phyloP scores from a whole-genome alignment of 2,113 vertebrate genomes.

The Chaenocephalus aceratus region DNA sequence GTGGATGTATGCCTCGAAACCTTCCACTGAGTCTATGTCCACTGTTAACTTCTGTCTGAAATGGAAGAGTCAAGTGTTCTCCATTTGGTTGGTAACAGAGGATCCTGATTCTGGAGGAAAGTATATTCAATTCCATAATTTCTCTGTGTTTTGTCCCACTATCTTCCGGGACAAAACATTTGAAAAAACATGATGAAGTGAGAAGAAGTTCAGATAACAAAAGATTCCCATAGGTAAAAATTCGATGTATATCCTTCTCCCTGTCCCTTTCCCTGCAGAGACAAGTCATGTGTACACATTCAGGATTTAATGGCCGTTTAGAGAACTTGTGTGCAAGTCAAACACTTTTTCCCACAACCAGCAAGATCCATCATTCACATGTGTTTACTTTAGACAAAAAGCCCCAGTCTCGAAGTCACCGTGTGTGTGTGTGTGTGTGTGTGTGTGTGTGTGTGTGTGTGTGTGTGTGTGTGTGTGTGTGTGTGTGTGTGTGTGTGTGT shows the following conservation, averaged over 20 bases:
- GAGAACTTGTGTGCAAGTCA: slow-evolving; percentile 86
- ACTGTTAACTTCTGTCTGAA: slow-evolving; percentile 11
- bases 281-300: slow-evolving; percentile 66
- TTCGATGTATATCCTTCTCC: slow-evolving; percentile 24
- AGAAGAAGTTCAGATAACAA: slow-evolving; percentile 42
- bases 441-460: slow-evolving; percentile 18
- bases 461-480: slow-evolving; percentile 19
- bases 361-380: slow-evolving; percentile 83
- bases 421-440: slow-evolving; percentile 20
- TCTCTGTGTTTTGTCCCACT: background rate
- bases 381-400: slow-evolving; percentile 84
- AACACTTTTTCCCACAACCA: slow-evolving; percentile 85
- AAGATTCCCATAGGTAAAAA: slow-evolving; percentile 60
- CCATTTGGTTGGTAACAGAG: slow-evolving; percentile 12
- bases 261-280: slow-evolving; percentile 42
- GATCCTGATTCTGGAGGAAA: slow-evolving; percentile 8
- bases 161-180: slow-evolving; percentile 32
- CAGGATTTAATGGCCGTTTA: slow-evolving; percentile 81
- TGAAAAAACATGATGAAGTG: slow-evolving; percentile 1
- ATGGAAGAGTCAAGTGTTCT: slow-evolving; percentile 14
- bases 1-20: slow-evolving; percentile 30
- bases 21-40: background rate
- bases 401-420: slow-evolving; percentile 50
- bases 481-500: slow-evolving; percentile 26
- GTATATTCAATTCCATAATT: slow-evolving; percentile 4